These are phyloP conservation scores for Anser brachyrhynchus DNA, from an alignment of 2,113 vertebrate genomes.

Conservation along the genomic window DNA sequence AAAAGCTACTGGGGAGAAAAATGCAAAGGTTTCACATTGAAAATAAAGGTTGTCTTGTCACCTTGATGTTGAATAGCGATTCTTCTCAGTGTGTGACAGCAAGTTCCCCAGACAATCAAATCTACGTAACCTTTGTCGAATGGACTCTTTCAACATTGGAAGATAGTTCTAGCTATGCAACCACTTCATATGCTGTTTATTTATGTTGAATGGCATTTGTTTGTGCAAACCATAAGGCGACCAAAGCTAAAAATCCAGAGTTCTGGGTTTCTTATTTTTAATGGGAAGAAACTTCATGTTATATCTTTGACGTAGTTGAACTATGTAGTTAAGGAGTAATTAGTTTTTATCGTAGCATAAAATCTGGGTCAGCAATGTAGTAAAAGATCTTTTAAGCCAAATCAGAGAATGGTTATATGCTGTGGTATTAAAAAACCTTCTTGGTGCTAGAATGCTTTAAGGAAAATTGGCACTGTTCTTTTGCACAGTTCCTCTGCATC, in stretches of 20 bases:
- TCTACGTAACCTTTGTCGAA: fast-evolving
- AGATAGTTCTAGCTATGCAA: background rate
- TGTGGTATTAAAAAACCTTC: background rate
- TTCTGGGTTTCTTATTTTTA: fast-evolving
- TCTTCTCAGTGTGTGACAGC: background rate
- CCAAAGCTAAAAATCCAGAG: background rate
- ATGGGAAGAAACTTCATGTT: background rate
- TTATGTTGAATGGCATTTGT: background rate
- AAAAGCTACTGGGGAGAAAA: background rate
- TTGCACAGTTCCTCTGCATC: background rate
- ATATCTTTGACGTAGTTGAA: background rate
- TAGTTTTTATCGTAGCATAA: background rate
- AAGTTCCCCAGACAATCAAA: background rate
- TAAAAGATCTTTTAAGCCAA: background rate
- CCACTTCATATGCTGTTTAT: background rate
- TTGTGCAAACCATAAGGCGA: background rate
- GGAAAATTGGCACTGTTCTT: background rate
- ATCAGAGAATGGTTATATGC: background rate
- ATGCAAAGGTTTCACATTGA: background rate
- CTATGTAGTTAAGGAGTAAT: background rate
- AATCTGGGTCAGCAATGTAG: background rate
- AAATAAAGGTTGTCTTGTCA: background rate
- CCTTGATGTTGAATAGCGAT: background rate
- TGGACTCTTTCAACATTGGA: background rate
- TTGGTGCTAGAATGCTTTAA: background rate